Evolutionary conservation across 1,140 invertebrate species (phyloP).

Genomic region (Pseudomyrmex flavicornis): DNA sequence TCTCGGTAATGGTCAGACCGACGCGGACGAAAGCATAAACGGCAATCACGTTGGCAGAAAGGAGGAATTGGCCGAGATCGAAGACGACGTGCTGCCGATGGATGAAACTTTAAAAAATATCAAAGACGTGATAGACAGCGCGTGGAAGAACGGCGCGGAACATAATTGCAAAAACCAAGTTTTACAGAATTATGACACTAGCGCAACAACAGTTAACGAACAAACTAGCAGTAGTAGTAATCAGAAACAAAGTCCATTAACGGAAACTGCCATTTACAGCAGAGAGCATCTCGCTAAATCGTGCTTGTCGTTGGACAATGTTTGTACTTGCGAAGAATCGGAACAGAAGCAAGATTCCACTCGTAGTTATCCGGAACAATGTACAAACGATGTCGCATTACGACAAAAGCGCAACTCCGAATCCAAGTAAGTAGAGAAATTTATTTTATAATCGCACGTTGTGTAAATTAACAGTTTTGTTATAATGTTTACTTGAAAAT

Average conservation of each 20-base stretch:
- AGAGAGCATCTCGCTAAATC: conserved; percentile 64
- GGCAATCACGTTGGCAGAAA: conserved; percentile 70
- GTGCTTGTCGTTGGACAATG: conserved; percentile 67
- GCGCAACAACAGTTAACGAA: conserved; percentile 16
- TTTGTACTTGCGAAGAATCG: conserved; percentile 59
- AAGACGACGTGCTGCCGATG: conserved; percentile 47
- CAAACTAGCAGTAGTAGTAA: conserved; percentile 36
- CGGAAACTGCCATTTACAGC: conserved; percentile 27
- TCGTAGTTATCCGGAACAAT: conserved; percentile 65
- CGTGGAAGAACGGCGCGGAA: conserved; percentile 52
- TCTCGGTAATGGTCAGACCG: conserved; percentile 79
- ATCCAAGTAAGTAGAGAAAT: conserved; percentile 66
- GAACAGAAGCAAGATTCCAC: conserved; percentile 68
- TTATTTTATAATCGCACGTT: not conserved
- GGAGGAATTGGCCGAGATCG: conserved; percentile 49
- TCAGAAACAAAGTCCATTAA: not conserved
- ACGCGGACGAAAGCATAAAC: conserved; percentile 78
- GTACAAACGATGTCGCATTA: conserved; percentile 35
- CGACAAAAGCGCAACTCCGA: conserved; percentile 72
- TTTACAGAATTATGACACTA: conserved; percentile 34
- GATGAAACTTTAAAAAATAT: conserved; percentile 56
- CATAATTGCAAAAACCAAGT: conserved; percentile 25
- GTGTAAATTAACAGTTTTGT: not conserved
- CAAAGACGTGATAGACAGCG: conserved; percentile 40
- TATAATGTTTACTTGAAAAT: not conserved